Conservation (phyloP, 2,797 vertebrate genomes). For the Paedocypris micromegethes region DNA sequence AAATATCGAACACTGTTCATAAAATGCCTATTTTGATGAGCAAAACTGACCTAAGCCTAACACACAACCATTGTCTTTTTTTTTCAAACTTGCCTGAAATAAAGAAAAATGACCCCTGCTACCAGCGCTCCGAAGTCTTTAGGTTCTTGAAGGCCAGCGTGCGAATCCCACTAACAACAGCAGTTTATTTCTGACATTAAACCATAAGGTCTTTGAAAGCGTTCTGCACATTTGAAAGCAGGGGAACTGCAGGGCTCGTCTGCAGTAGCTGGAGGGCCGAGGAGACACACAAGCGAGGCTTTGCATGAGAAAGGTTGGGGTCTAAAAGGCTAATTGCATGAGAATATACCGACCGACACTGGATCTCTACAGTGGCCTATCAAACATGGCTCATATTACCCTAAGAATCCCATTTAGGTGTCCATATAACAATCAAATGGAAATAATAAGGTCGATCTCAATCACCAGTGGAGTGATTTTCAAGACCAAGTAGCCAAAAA, state of each 20-base stretch:
- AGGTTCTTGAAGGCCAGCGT: neutral
- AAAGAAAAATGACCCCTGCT: no score
- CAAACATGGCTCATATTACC: conserved; percentile 57
- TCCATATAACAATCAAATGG: conserved; percentile 69
- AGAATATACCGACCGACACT: conserved; percentile 53
- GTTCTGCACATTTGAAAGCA: neutral
- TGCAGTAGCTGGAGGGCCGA: conserved; percentile 32
- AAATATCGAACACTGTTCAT: conserved; percentile 24
- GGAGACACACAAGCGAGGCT: conserved; percentile 25
- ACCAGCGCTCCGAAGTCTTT: no score
- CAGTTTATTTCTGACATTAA: neutral
- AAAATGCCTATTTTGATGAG: conserved; percentile 24
- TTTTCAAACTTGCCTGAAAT: no score
- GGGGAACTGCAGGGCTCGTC: conserved; percentile 22
- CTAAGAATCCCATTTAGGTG: conserved; percentile 61
- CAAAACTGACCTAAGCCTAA: conserved; percentile 24
- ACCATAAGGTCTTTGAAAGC: neutral
- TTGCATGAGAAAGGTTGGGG: conserved; percentile 37
- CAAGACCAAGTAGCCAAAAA: conserved; percentile 47
- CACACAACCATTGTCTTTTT: neutral
- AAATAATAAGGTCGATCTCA: conserved; percentile 66
- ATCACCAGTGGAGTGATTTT: conserved; percentile 61
- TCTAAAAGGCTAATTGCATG: conserved; percentile 51
- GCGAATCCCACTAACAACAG: neutral
- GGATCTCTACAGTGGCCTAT: conserved; percentile 52